Base-by-base conservation (phyloP, 2,113 vertebrate genomes). In the Panurus biarmicus region DNA sequence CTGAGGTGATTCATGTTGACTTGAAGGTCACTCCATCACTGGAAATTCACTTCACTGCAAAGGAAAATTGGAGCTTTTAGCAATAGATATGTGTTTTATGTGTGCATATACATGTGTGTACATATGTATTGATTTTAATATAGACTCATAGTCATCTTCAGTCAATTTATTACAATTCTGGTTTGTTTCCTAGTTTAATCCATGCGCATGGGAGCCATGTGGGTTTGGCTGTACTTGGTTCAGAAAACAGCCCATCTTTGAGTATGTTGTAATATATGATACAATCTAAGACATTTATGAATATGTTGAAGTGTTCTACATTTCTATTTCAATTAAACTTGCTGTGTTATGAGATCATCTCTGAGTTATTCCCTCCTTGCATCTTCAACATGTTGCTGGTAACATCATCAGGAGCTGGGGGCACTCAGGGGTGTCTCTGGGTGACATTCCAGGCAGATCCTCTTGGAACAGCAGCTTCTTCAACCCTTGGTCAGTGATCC, bases 271-370 rank as follows among this genome's bases (percentile, higher is more conserved):
- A 12, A 47, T 38, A 14, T 2, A 5, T 22, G 12, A 35, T 10
- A 14, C 35, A 23, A 50, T 28, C 14, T 11, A 3, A 35, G 10
- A 10, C 7, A 14, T 36, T 23, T 12, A 11, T 26, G n/a, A 31
- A 4, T 29, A 6, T 14, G 19, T 6, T 24, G 40, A 28, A 14
- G 10, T 5, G 56, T 54, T 6, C 13, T 7, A 1, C 0, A 0
- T 45, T 77, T 74, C 29, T 44, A 2, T 71, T 56, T 60, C 76
- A 40, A 92, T 94, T 90, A 95, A 95, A 94, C 16, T 19, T 0
- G 0, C 9, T 22, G 50, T 33, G 28, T 57, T 50, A 23, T 9
- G 26, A 40, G 51, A 8, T 64, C 31, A 23, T 11, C 47, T 50
- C 16, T 25, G 76, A 50, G 35, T 71, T 28, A 3, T n/a, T 29